Evolutionary conservation across 2,888 invertebrate species (phyloP).

Genomic region (Sinohyriopsis cumingii): DNA sequence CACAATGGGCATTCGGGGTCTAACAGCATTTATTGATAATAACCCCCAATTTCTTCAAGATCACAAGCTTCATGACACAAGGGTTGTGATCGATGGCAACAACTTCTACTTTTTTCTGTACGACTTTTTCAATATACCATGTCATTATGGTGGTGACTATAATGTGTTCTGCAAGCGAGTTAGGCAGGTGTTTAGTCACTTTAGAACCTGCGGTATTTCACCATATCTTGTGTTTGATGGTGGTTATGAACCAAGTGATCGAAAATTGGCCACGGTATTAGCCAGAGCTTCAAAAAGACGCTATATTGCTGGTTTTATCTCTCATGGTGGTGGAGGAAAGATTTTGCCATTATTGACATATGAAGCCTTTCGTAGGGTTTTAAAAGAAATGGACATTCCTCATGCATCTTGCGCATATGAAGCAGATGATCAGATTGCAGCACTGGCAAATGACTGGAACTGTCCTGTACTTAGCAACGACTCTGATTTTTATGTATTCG

Average conservation of each 20-base stretch:
- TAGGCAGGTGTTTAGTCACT: constrained; percentile 51
- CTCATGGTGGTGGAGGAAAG: constrained; percentile 65
- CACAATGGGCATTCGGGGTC: constrained; percentile 88
- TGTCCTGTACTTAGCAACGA: constrained; percentile 94
- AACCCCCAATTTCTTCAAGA: constrained; percentile 72
- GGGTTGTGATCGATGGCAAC: constrained; percentile 70
- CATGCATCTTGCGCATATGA: constrained; percentile 87
- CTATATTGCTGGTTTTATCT: constrained; percentile 41
- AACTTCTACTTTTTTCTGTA: constrained; percentile 40
- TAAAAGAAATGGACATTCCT: constrained; percentile 79
- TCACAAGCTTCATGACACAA: constrained; percentile 58
- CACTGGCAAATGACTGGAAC: constrained; percentile 82
- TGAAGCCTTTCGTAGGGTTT: constrained; percentile 83
- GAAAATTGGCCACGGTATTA: constrained; percentile 64
- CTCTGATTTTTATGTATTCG: constrained; percentile 94
- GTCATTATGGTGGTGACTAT: constrained; percentile 70
- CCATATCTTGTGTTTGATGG: constrained; percentile 71
- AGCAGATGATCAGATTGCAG: constrained; percentile 91
- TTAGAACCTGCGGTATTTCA: constrained; percentile 57
- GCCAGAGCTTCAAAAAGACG: constrained; percentile 58
- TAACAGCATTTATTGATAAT: constrained; percentile 79
- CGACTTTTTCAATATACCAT: constrained; percentile 59
- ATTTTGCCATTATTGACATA: constrained; percentile 85
- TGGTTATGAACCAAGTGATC: constrained; percentile 63
- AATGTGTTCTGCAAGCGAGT: constrained; percentile 55